A percentile compares a stretch with the other conserved stretches of the same genome.
phyloP scores from a whole-genome alignment of 2,113 vertebrate species.

The Acrocephalus kingi region DNA sequence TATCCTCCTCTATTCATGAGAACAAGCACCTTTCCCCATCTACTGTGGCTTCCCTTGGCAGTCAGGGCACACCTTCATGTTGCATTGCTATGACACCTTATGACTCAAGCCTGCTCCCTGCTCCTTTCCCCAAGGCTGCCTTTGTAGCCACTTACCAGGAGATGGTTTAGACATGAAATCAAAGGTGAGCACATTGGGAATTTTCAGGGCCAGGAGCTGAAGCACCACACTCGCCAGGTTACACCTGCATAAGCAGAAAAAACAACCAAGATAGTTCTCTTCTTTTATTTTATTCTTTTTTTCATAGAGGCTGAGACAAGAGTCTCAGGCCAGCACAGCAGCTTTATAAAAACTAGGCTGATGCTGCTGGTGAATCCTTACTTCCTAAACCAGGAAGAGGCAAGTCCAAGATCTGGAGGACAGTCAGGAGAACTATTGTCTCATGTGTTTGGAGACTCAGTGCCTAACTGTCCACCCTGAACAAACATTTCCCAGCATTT shows the following conservation, averaged over 20 bases:
- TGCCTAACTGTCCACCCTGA: not conserved
- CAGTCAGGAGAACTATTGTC: not conserved
- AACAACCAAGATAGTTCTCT: not conserved
- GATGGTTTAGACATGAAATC: slow-evolving; percentile 98
- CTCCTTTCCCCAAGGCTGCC: not conserved
- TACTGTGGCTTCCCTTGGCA: not conserved
- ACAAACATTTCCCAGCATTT: not conserved
- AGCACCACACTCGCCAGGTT: slow-evolving; percentile 91
- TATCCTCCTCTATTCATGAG: not conserved
- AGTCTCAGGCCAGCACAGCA: not conserved
- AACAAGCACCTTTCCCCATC: not conserved
- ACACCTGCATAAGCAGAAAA: slow-evolving; percentile 78
- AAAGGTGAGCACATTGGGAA: slow-evolving; percentile 91
- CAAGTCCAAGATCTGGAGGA: not conserved
- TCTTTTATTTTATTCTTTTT: not conserved
- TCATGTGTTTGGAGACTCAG: not conserved
- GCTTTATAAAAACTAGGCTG: not conserved
- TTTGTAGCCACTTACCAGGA: slow-evolving; percentile 78
- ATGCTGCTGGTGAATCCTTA: not conserved
- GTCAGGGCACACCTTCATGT: not conserved
- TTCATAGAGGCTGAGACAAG: not conserved
- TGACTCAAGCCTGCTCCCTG: not conserved
- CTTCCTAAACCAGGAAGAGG: not conserved
- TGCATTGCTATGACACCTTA: not conserved
- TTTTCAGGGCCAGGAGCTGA: slow-evolving; percentile 89